Conservation (phyloP, 2,113 vertebrate genomes). For the Poecile atricapillus region DNA sequence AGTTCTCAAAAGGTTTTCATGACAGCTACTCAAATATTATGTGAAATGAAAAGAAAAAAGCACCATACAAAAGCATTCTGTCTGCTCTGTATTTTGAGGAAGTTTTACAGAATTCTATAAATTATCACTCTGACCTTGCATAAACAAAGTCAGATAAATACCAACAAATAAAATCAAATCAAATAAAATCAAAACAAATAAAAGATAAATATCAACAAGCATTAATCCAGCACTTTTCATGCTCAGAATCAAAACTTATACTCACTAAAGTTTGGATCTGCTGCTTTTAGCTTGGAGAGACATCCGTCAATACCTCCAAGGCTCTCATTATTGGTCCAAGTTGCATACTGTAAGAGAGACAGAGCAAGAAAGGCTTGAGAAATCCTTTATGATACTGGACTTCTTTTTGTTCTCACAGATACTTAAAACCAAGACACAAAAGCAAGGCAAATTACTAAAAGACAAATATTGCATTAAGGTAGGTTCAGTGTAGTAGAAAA, state of each 20-base stretch:
- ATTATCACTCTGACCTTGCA: neutral
- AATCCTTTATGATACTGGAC: neutral
- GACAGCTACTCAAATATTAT: neutral
- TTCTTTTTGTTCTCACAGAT: neutral
- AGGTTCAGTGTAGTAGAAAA: neutral
- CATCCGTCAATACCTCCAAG: constrained; percentile 89
- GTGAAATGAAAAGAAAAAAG: neutral
- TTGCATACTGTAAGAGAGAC: constrained; percentile 78
- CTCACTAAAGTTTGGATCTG: constrained; percentile 90
- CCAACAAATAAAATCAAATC: no score
- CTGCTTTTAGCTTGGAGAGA: constrained; percentile 77
- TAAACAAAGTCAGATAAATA: neutral
- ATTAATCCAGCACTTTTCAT: neutral
- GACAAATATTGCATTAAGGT: neutral
- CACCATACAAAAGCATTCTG: neutral
- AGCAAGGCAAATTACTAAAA: neutral
- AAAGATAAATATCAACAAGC: no score
- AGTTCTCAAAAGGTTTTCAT: neutral
- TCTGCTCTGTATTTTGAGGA: neutral
- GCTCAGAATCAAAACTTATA: neutral
- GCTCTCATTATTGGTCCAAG: constrained; percentile 83
- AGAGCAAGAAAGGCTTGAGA: fast-evolving
- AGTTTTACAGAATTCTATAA: neutral
- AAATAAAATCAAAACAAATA: no score
- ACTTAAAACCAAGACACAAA: neutral